Base-by-base conservation (phyloP, 2,888 invertebrate species). In the Doris montereyensis region DNA sequence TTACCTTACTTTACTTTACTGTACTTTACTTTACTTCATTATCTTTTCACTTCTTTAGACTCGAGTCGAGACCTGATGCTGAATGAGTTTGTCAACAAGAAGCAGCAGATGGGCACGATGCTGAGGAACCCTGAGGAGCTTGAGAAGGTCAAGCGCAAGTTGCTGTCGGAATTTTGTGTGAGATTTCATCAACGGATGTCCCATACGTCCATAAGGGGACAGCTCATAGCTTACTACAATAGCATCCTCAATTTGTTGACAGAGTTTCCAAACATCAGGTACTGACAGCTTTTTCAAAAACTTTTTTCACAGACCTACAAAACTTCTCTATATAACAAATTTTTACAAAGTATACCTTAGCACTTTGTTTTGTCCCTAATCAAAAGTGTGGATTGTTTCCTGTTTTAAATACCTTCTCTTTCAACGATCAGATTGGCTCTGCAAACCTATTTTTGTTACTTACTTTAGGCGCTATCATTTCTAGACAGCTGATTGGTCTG, bases 11-110 rank as follows among this genome's bases (percentile, higher is more conserved):
- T n/a, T n/a, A n/a, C n/a, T n/a, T n/a, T n/a, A n/a, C n/a, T n/a
- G n/a, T n/a, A n/a, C n/a, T n/a, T n/a, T n/a, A n/a, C n/a, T n/a
- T n/a, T n/a, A n/a, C n/a, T n/a, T n/a, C n/a, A n/a, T n/a, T n/a
- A n/a, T n/a, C n/a, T n/a, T n/a, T n/a, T n/a, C n/a, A n/a, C n/a
- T n/a, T n/a, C n/a, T n/a, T n/a, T n/a, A n/a, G n/a, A n/a, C 28
- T 89, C 91, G n/a, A 88, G 88, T 79, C 83, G 91, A 77, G 90
- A 91, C 82, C 41, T 87, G 32, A 90, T 91, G 88, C 83, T 91
- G 80, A 90, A 90, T 85, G 89, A 89, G 24, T 91, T 88, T 81
- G 83, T 89, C 4, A 82, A 81, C 26, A 89, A 88, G 84, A 89
- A 89, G 78, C 84, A 85, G 13, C 82, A 85, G 70, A 88, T 88